phyloP scores from a whole-genome alignment of 1,140 invertebrate genomes.

The Bombus fervidus region DNA sequence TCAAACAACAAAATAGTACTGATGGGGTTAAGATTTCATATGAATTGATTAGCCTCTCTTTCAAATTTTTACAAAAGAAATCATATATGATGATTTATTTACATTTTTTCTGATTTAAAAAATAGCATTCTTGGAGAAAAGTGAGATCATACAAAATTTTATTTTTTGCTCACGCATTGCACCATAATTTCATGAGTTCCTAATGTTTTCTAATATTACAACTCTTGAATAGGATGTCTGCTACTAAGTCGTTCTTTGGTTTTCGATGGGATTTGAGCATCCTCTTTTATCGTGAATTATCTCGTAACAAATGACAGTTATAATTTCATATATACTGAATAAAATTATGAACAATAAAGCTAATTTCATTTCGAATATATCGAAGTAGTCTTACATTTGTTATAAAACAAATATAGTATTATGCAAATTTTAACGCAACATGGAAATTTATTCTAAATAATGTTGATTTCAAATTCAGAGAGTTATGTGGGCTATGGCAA shows the following conservation, averaged over 20 bases:
- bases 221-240: slow-evolving; percentile 23
- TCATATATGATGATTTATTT: slow-evolving; percentile 25
- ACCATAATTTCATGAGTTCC: slow-evolving; percentile 35
- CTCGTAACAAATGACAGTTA: not conserved
- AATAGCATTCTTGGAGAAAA: slow-evolving; percentile 62
- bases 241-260: slow-evolving; percentile 70
- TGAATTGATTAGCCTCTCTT: slow-evolving; percentile 14
- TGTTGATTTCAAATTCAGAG: slow-evolving; percentile 38
- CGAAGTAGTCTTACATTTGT: not conserved
- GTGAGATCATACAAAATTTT: slow-evolving; percentile 55
- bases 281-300: slow-evolving; percentile 22
- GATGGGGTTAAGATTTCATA: not conserved
- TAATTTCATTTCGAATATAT: not conserved
- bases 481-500: slow-evolving; percentile 37
- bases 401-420: slow-evolving; percentile 19
- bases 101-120: slow-evolving; percentile 42
- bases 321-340: not conserved
- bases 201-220: slow-evolving; percentile 40
- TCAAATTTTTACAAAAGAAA: slow-evolving; percentile 31
- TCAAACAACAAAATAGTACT: slow-evolving; percentile 27
- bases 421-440: slow-evolving; percentile 19
- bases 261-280: slow-evolving; percentile 47
- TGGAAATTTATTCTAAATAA: slow-evolving; percentile 11
- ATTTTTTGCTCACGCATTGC: slow-evolving; percentile 31
- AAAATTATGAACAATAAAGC: not conserved